A percentile compares a stretch with the other conserved stretches of the same genome.
Conservation (phyloP, 92 coral and sea anemone species). For the Phenganax stokvisi region DNA sequence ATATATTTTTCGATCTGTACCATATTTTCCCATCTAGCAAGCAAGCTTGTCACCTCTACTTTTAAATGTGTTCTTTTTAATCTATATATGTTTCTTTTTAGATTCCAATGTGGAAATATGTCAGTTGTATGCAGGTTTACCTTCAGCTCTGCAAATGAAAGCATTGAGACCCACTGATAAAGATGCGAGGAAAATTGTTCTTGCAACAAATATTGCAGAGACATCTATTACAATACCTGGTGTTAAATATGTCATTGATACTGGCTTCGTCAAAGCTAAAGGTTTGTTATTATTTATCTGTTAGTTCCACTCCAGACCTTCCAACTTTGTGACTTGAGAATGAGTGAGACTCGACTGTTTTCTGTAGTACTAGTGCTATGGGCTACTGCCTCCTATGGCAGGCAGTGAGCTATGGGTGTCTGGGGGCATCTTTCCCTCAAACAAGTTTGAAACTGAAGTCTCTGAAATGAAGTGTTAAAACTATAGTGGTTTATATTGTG, state of each 20-base stretch:
- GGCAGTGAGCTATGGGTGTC: too few relatives aligned
- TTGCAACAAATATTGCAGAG: slow-evolving; percentile 97
- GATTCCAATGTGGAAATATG: slow-evolving; percentile 74
- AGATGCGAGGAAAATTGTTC: slow-evolving; percentile 71
- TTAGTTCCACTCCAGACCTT: too few relatives aligned
- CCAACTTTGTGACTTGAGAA: too few relatives aligned
- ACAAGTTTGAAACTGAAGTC: too few relatives aligned
- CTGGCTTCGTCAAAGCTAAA: slow-evolving; percentile 98
- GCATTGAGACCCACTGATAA: slow-evolving; percentile 68
- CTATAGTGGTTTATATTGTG: too few relatives aligned
- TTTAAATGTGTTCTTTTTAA: background rate
- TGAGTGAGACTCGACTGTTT: too few relatives aligned
- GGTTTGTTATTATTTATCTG: slow-evolving; percentile 44
- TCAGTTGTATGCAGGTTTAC: slow-evolving; percentile 95
- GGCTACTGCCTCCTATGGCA: too few relatives aligned
- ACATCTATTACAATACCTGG: slow-evolving; percentile 96
- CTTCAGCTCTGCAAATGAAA: slow-evolving; percentile 82
- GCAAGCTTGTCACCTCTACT: background rate
- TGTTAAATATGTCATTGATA: slow-evolving; percentile 87
- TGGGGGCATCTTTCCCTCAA: too few relatives aligned
- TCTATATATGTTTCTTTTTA: slow-evolving; percentile 34
- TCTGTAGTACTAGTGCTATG: too few relatives aligned
- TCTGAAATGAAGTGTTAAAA: too few relatives aligned
- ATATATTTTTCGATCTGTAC: too few relatives aligned
- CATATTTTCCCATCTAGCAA: background rate